phyloP scores from a whole-genome alignment of 1,140 invertebrate genomes.

The Apocrypta bakeri region DNA sequence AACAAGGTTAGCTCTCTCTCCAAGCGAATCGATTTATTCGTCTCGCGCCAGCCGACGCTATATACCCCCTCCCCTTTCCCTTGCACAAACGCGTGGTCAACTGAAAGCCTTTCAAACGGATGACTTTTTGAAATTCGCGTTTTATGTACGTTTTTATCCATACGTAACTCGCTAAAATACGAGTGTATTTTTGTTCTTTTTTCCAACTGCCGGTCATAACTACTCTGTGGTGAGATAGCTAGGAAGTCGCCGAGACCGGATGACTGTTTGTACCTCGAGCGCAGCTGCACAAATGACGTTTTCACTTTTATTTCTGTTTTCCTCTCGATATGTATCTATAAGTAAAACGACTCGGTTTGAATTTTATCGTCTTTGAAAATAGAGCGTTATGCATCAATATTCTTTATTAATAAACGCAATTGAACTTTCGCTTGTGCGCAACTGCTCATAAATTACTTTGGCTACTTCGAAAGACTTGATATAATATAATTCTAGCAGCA shows the following conservation, averaged over 20 bases:
- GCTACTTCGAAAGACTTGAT: no score
- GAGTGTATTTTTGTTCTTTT: background rate
- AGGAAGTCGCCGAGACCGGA: background rate
- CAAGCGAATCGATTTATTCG: slow-evolving; percentile 56
- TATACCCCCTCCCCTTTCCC: slow-evolving; percentile 35
- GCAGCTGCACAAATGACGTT: background rate
- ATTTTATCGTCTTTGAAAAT: no score
- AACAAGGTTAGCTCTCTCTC: slow-evolving; percentile 30
- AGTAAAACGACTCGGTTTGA: no score
- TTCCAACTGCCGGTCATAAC: background rate
- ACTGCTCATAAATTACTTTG: no score
- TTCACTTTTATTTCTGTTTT: background rate
- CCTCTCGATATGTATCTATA: no score
- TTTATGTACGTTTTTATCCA: slow-evolving; percentile 40
- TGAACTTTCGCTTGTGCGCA: no score
- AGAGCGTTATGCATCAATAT: no score
- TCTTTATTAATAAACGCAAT: no score
- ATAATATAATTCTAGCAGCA: background rate
- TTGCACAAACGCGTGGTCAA: background rate
- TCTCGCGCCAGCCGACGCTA: slow-evolving; percentile 35
- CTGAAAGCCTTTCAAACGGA: slow-evolving; percentile 40
- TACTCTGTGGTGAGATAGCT: no score
- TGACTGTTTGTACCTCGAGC: background rate
- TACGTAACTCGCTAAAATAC: slow-evolving; percentile 23
- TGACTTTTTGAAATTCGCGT: slow-evolving; percentile 46